Conservation (phyloP, 2,113 vertebrate genomes). For the Scytalopus superciliaris region DNA sequence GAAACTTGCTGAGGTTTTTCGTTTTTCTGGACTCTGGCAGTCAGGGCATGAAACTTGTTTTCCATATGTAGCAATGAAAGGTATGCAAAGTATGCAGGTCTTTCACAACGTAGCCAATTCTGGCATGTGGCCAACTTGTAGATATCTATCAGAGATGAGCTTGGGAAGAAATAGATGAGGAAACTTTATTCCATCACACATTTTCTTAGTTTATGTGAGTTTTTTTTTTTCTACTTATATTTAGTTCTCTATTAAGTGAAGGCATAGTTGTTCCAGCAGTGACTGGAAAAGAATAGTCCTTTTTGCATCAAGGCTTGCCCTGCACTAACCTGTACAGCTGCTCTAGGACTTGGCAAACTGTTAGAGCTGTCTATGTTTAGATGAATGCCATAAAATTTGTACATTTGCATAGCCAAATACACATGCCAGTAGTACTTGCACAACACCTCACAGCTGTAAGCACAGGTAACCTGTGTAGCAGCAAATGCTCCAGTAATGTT, state of each 20-base stretch:
- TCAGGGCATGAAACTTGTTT: neutral
- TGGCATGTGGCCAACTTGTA: neutral
- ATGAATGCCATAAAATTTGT: neutral
- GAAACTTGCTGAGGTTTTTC: neutral
- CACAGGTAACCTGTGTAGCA: neutral
- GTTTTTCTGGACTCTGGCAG: neutral
- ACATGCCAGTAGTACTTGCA: neutral
- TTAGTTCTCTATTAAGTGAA: neutral
- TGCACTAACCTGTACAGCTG: neutral
- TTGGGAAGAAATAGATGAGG: neutral
- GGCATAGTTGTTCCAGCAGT: neutral
- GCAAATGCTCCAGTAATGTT: neutral
- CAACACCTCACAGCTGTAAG: neutral
- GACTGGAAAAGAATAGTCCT: neutral
- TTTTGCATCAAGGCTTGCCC: neutral
- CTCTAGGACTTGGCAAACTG: neutral
- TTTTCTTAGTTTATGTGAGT: neutral
- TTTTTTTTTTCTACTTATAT: neutral
- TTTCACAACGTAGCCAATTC: neutral
- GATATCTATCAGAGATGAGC: neutral
- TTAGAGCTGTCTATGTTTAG: neutral
- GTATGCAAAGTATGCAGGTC: neutral
- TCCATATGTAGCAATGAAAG: neutral
- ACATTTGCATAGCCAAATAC: neutral
- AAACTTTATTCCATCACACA: neutral